A percentile compares a stretch with the other conserved stretches of the same genome.
Evolutionary conservation across 2,113 vertebrate genomes (phyloP).

Genomic region (Alligator mississippiensis): DNA sequence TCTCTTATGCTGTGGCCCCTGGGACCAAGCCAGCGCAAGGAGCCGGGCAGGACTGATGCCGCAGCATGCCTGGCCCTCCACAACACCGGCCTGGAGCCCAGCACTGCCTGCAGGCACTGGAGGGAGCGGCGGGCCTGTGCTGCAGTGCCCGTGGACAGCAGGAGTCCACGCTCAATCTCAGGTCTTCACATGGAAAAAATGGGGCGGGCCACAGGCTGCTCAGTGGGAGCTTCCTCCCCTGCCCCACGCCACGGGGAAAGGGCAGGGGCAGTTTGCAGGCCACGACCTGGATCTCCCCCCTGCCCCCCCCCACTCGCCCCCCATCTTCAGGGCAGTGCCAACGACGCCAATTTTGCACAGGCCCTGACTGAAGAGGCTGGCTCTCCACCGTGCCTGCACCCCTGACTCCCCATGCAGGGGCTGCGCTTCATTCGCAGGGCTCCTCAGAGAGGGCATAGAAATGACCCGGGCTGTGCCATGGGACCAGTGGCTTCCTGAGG

Average conservation of each 20-base stretch:
- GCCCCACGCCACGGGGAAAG: no score
- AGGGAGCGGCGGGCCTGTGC: constrained; percentile 64
- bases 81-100: no score
- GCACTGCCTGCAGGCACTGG: constrained; percentile 57
- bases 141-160: constrained; percentile 29
- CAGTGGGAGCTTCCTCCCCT: background rate
- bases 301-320: background rate
- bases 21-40: constrained; percentile 41
- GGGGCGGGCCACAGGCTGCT: no score
- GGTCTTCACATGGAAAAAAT: constrained; percentile 76
- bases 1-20: background rate
- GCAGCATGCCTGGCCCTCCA: background rate
- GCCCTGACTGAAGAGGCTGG: background rate
- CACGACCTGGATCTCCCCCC: background rate
- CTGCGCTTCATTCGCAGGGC: background rate
- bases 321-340: background rate
- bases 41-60: constrained; percentile 20
- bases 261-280: background rate
- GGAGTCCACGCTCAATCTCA: constrained; percentile 82
- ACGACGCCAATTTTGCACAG: background rate
- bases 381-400: background rate
- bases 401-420: background rate
- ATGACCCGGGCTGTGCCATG: no score
- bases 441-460: background rate
- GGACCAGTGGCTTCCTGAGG: no score